These are phyloP conservation scores for Patiria miniata DNA, from an alignment of 35 echinoderm and acorn worm species.

Conservation along the genomic window DNA sequence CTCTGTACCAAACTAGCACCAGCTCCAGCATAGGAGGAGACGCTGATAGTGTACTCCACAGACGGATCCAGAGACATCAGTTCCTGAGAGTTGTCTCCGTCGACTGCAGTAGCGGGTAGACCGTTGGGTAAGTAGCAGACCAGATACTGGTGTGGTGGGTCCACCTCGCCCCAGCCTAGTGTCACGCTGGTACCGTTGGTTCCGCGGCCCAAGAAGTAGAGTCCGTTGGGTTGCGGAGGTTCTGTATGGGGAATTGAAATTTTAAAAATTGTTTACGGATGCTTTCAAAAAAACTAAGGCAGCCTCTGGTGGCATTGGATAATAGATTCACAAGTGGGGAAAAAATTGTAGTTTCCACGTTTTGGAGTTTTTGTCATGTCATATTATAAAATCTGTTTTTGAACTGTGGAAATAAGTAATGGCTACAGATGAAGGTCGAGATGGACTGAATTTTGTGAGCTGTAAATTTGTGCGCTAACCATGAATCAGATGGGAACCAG, in stretches of 20 bases:
- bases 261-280: neutral
- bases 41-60: slow-evolving; percentile 32
- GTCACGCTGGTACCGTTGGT: neutral
- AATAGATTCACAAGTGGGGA: too few relatives aligned
- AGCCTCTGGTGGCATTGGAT: too few relatives aligned
- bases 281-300: too few relatives aligned
- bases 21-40: slow-evolving; percentile 15
- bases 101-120: neutral
- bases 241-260: neutral
- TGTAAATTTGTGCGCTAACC: too few relatives aligned
- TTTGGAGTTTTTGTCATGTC: too few relatives aligned
- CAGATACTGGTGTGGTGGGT: slow-evolving; percentile 10
- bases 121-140: neutral
- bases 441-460: too few relatives aligned
- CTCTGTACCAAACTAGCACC: neutral
- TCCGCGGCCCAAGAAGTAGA: neutral
- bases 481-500: too few relatives aligned
- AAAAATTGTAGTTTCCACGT: too few relatives aligned
- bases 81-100: neutral
- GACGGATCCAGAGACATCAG: slow-evolving; percentile 2
- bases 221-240: neutral
- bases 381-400: too few relatives aligned
- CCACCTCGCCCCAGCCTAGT: slow-evolving; percentile 44
- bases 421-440: too few relatives aligned
- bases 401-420: too few relatives aligned